phyloP scores from a whole-genome alignment of 2,113 vertebrate genomes.

The Conger conger region DNA sequence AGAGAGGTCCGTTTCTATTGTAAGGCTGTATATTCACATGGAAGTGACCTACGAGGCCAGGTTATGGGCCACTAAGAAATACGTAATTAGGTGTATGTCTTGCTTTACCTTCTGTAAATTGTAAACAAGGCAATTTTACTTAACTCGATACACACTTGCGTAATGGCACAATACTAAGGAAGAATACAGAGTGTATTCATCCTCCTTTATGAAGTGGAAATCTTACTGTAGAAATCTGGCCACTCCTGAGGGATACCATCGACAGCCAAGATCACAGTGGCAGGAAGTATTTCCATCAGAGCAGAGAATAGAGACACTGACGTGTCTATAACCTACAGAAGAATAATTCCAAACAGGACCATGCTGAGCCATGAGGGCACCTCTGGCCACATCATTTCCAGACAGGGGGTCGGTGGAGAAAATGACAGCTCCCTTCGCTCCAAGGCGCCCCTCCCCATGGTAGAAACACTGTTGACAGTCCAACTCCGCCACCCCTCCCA shows the following conservation, averaged over 20 bases:
- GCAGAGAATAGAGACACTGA: not conserved
- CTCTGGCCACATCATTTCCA: not conserved
- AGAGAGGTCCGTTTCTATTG: not conserved
- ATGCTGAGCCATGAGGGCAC: not conserved
- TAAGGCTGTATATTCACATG: not conserved
- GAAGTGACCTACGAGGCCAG: not conserved
- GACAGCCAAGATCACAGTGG: not conserved
- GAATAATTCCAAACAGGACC: not conserved
- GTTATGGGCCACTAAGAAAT: slow-evolving; percentile 3
- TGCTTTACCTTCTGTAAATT: not conserved
- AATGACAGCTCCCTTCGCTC: not conserved
- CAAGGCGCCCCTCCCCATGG: not conserved
- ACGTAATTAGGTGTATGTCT: not conserved
- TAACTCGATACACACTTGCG: not conserved
- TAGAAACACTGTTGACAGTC: slow-evolving; percentile 8
- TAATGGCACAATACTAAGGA: not conserved
- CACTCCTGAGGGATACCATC: not conserved
- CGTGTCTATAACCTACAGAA: not conserved
- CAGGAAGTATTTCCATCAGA: not conserved
- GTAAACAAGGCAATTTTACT: not conserved
- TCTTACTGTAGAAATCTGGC: not conserved
- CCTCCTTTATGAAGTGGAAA: not conserved
- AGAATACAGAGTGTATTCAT: not conserved
- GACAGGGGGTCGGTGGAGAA: not conserved
- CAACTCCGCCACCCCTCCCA: not conserved